Evolutionary conservation across 2,888 invertebrate genomes (phyloP).

Genomic region (Xanthia togata): DNA sequence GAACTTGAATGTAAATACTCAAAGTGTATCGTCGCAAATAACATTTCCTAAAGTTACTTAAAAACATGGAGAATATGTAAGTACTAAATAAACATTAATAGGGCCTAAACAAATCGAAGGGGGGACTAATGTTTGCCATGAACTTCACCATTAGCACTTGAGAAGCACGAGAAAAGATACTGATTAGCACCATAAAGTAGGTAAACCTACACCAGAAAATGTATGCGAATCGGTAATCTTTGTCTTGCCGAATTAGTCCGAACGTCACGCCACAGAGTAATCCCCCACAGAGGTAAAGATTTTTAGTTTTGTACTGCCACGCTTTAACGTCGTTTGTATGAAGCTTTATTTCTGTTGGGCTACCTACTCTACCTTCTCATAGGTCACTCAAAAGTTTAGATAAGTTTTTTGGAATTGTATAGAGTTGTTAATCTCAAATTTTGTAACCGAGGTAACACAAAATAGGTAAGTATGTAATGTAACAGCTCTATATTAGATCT

Average conservation of each 20-base stretch:
- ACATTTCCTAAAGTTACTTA: conserved; percentile 4
- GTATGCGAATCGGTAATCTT: neutral
- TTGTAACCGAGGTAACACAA: neutral
- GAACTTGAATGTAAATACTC: conserved; percentile 3
- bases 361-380: neutral
- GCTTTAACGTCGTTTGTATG: neutral
- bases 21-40: neutral
- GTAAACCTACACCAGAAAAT: neutral
- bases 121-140: conserved; percentile 22
- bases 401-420: neutral
- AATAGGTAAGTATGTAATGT: neutral
- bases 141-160: conserved; percentile 42
- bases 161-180: neutral
- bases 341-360: neutral
- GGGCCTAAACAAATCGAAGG: conserved; percentile 44
- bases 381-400: neutral
- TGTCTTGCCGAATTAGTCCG: neutral
- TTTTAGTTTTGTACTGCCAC: neutral
- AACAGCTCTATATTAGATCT: neutral
- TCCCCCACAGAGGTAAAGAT: neutral
- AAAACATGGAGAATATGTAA: conserved; percentile 1
- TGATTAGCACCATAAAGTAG: conserved; percentile 1
- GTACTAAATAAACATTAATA: conserved; percentile 40
- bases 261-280: neutral
- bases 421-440: neutral